Percentiles rank a stretch among this genome's conserved stretches.
These are phyloP conservation scores for Diprion similis DNA, from an alignment of 1,140 invertebrate genomes.

Conservation along the genomic window DNA sequence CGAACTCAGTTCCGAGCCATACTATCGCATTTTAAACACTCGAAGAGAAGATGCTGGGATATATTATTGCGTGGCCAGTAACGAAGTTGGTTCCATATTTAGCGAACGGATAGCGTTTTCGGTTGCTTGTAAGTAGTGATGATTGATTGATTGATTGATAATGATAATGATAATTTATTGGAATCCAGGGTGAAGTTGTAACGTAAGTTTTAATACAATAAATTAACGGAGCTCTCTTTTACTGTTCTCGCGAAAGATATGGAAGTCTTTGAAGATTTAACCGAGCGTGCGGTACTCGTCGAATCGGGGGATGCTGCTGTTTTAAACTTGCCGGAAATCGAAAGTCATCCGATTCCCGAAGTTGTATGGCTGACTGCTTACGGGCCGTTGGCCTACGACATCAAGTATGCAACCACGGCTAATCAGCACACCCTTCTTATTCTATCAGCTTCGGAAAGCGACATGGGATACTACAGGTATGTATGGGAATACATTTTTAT, in stretches of 20 bases:
- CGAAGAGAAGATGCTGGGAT: conserved; percentile 81
- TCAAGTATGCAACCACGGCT: conserved; percentile 80
- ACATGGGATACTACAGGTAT: conserved; percentile 79
- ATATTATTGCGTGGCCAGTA: conserved; percentile 90
- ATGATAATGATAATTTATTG: background rate
- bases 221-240: conserved; percentile 19
- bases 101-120: conserved; percentile 86
- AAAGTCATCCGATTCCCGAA: conserved; percentile 81
- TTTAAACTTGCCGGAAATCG: conserved; percentile 80
- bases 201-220: conserved; percentile 22
- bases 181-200: background rate
- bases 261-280: conserved; percentile 77
- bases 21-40: conserved; percentile 82
- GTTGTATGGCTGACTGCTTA: conserved; percentile 85
- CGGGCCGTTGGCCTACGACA: conserved; percentile 74
- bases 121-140: conserved; percentile 83
- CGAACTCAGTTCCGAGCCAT: conserved; percentile 75
- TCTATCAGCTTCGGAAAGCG: conserved; percentile 73
- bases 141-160: too few relatives aligned
- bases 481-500: background rate
- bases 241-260: conserved; percentile 72
- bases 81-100: conserved; percentile 88
- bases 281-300: conserved; percentile 72
- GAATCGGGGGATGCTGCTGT: conserved; percentile 82
- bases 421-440: conserved; percentile 78